Base-by-base conservation (phyloP, 2,797 vertebrate species). In the Lacerta agilis region DNA sequence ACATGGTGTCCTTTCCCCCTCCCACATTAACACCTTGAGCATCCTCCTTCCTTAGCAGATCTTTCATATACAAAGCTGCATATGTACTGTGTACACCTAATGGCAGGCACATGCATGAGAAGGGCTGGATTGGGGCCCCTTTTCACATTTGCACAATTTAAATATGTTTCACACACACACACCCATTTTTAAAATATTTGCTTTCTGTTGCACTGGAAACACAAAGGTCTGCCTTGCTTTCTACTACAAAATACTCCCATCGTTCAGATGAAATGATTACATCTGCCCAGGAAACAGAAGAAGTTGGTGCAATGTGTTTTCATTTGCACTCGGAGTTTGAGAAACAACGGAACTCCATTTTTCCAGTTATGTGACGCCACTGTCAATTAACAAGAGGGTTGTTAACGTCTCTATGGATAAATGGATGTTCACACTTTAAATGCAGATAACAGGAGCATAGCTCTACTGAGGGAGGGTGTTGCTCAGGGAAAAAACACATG, bases 251-350 rank as follows among this genome's bases (percentile, higher is more conserved):
- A 78, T 76, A 84, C 72, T 0, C 0, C 43, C 87, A 87, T 69
- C 1, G 5, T 72, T 88, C 83, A 0, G 2, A 13, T 67, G 1
- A 83, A 10, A 69, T 69, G 64, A 0, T 13, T 29, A 1, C 29
- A 49, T 11, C 78, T 55, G 5, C 27, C 64, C 64, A 67, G 18
- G 33, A 81, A 72, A 38, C 82, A 91, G 86, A 5, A 78, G 1
- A 0, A 0, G 15, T 41, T 3, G 36, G 64, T 33, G 0, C 13
- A 0, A 23, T 1, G 88, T 88, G 88, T 66, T 33, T 87, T 23
- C 2, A 38, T 2, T 8, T 64, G 2, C 2, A 80, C 58, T 13
- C 1, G 45, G 64, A 0, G 55, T 88, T 66, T 64, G 11, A 64
- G 85, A 88, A 91, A 29, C 0, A 8, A 43, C 1, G 76, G 49